Base-by-base conservation (phyloP, 1,140 invertebrate genomes). In the Brachionus calyciflorus region DNA sequence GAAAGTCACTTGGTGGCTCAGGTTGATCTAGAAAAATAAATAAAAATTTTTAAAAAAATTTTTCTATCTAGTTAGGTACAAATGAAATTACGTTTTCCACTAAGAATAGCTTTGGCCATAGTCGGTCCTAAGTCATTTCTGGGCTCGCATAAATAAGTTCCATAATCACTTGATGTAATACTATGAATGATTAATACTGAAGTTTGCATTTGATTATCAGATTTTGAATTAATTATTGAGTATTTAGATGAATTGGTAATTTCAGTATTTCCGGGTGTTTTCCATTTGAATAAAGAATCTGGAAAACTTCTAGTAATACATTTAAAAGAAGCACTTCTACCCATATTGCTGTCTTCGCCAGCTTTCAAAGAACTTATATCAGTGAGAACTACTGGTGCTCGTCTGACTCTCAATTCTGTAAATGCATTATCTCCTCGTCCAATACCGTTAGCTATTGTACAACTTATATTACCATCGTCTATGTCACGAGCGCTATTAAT, bases 181-280 rank as follows among this genome's bases (percentile, higher is more conserved):
- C 28, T 73, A 21, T 51, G 28, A 19, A 73, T 21, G 10, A 33
- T 73, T 17, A 73, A 73, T 4, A 73, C 51, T 14, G 69, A 73
- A 3, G 3, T 28, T 21, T 51, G 51, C 9, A 41, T 51, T 30
- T 73, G 46, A 19, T 49, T 21, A 26, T 73, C 26, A 12, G 51
- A 7, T 33, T 73, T 73, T 28, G 69, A 51, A 49, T 51, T 55
- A 51, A 51, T 4, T 17, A 51, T 49, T 14, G 37, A 51, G 37
- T 73, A 73, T 73, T 73, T 73, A 4, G 69, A 40, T 55, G 69
- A 73, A 26, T 73, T 73, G 0, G 69, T 12, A 21, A 73, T 73
- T 12, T 73, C 46, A 51, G 24, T 41, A 26, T 55, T 73, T 10
- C 21, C 48, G 4, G 69, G 69, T 24, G 44, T 55, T 28, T 49